phyloP scores from a whole-genome alignment of 2,113 vertebrate species.

The Labeo catla region DNA sequence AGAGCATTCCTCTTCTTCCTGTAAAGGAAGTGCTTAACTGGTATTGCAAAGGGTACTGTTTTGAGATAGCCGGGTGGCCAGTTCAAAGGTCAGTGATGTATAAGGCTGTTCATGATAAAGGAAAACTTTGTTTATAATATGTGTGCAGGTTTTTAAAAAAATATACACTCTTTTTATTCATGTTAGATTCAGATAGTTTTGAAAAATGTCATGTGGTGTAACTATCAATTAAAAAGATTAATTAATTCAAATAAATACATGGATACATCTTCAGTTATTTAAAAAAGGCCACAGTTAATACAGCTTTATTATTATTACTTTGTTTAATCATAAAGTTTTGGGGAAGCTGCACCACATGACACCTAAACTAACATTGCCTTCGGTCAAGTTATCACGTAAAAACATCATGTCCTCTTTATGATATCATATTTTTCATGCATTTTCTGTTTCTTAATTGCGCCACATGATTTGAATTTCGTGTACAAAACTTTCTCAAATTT shows the following conservation, averaged over 20 bases:
- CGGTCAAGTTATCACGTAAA: too few relatives aligned
- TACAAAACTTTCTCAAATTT: too few relatives aligned
- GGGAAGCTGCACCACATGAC: too few relatives aligned
- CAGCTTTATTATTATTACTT: too few relatives aligned
- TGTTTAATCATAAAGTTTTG: too few relatives aligned
- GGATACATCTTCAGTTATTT: background rate
- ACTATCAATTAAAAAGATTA: background rate
- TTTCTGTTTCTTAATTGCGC: too few relatives aligned
- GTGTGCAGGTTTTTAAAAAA: background rate
- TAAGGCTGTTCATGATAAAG: background rate
- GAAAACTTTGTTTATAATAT: background rate
- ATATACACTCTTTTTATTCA: background rate
- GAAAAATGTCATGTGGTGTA: background rate
- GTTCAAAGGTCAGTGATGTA: background rate
- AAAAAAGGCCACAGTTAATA: too few relatives aligned
- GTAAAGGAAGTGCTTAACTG: conserved; percentile 10
- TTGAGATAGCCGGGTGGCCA: conserved; percentile 51
- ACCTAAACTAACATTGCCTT: too few relatives aligned
- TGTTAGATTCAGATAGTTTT: background rate
- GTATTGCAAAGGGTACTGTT: background rate
- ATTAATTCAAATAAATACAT: background rate
- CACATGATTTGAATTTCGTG: too few relatives aligned
- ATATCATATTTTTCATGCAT: background rate
- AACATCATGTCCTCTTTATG: too few relatives aligned
- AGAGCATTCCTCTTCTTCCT: background rate